Evolutionary conservation across 2,888 invertebrate genomes (phyloP), one percentile per base, ranked within the genome.

Genomic region (Incurvaria masculella): DNA sequence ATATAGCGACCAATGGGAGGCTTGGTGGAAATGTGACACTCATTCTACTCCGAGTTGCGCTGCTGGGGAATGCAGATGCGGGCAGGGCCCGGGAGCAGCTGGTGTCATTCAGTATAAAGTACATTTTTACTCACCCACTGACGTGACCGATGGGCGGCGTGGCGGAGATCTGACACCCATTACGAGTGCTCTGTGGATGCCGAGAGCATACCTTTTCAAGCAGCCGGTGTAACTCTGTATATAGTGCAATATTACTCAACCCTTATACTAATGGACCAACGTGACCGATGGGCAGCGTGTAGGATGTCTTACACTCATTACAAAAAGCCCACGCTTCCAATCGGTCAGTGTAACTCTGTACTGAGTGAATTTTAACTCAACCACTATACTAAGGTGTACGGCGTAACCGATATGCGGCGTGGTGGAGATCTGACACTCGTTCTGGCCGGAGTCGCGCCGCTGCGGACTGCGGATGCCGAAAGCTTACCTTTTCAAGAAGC

Each of bases 151-250:
- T 23, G 41, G 58, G 86, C 78, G n/a, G 89, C 53, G 89, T 89
- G 21, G 89, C 89, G 57, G 88, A 88, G 64, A 90, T 88, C 75
- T 90, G 90, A 64, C 89, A 90, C 71, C 90, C 89, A 65, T 90
- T 90, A 55, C 10, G 41, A 58, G 88, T 23, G 48, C 44, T 18
- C 48, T 48, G 20, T 44, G 44, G n/a, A 48, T 48, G 21, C 84
- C 80, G 40, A 88, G 66, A 11, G 86, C 85, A 88, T 88, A 88
- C 62, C 88, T 87, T 64, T 88, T 87, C 27, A 86, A 84, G 87
- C 1, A 87, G 88, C n/a, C 83, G 82, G 63, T 89, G 86, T n/a
- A n/a, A n/a, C n/a, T n/a, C n/a, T n/a, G n/a, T n/a, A n/a, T n/a
- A n/a, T n/a, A n/a, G n/a, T n/a, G n/a, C n/a, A n/a, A n/a, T n/a